A percentile compares a stretch with the other conserved stretches of the same genome.
Evolutionary conservation across 2,888 invertebrate species (phyloP).

Genomic region (Rhagonycha lutea): DNA sequence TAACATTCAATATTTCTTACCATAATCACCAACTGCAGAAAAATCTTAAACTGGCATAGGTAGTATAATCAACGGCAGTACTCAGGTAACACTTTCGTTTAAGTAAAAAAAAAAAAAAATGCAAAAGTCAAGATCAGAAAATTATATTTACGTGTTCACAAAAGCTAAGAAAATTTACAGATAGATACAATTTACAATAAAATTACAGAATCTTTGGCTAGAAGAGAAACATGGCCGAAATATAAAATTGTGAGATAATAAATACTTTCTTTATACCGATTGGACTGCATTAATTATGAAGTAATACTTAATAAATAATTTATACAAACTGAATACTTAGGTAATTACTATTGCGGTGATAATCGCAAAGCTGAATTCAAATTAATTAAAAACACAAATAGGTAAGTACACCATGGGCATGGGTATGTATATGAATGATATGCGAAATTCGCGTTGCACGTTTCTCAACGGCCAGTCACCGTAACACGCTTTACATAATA

Average conservation of each 20-base stretch:
- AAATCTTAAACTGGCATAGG: not conserved
- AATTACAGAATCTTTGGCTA: slow-evolving; percentile 53
- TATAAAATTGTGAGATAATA: slow-evolving; percentile 26
- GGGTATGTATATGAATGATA: slow-evolving; percentile 32
- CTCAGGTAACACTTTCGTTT: no score
- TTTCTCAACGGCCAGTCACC: slow-evolving; percentile 51
- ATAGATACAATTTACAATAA: slow-evolving; percentile 50
- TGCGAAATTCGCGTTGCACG: slow-evolving; percentile 46
- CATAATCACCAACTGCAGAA: not conserved
- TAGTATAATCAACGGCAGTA: no score
- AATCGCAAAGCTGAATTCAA: slow-evolving; percentile 22
- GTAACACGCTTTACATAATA: slow-evolving; percentile 37
- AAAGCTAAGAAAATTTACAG: slow-evolving; percentile 51
- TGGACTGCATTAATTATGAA: slow-evolving; percentile 5
- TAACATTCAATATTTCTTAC: not conserved
- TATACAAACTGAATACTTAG: slow-evolving; percentile 17
- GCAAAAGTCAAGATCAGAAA: slow-evolving; percentile 47
- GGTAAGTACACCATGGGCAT: slow-evolving; percentile 16
- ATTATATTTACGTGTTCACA: slow-evolving; percentile 57
- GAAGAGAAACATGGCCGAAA: slow-evolving; percentile 47
- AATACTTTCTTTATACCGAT: slow-evolving; percentile 19
- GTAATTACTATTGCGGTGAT: slow-evolving; percentile 26
- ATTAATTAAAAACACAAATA: slow-evolving; percentile 29
- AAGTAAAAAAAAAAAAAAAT: slow-evolving; percentile 1
- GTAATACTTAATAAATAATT: slow-evolving; percentile 28